Base-by-base conservation (phyloP, 2,113 vertebrate genomes). In the Cebidichthys violaceus region DNA sequence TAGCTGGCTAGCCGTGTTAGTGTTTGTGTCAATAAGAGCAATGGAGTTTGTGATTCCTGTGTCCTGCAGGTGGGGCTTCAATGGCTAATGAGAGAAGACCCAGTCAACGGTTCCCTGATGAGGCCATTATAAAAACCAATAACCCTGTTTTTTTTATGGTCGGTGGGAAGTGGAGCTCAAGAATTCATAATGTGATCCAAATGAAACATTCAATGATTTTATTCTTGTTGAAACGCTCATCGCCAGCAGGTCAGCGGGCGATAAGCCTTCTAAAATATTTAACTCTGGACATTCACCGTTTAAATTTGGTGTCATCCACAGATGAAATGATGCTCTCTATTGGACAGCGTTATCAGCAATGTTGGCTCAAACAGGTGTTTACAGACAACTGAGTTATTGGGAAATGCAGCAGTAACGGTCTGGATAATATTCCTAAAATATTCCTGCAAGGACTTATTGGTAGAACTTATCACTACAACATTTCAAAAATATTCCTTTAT, bases 11-110 rank as follows among this genome's bases (percentile, higher is more conserved):
- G 82, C 83, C 54, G 43, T 66, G 20, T 83, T 77, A 73, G 82
- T 85, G 90, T 85, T 82, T 86, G 81, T 88, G 71, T 88, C 86
- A 92, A 76, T 69, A 85, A 87, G 73, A 92, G 88, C 86, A 91
- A 86, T 59, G 80, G 71, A 50, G 79, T 89, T 90, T 91, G 76
- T 82, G 84, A 81, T 87, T 87, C 41, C 79, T 84, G 79, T 85
- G 84, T 86, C 85, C 77, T 87, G 90, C 92, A 93, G 90, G 89
- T 85, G 92, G 84, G 61, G 41, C 69, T 88, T 91, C 81, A 89
- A 78, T 90, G 82, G 77, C 79, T 85, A 84, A 88, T 81, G 84
- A 89, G 80, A 77, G 81, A 79, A 62, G 35, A 77, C 55, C 43
- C 37, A 74, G 72, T 82, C 82, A 79, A 86, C 78, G 79, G 33